A percentile compares a stretch with the other conserved stretches of the same genome.
Evolutionary conservation across 2,888 invertebrate species (phyloP).

Genomic region (Ormia ochracea): DNA sequence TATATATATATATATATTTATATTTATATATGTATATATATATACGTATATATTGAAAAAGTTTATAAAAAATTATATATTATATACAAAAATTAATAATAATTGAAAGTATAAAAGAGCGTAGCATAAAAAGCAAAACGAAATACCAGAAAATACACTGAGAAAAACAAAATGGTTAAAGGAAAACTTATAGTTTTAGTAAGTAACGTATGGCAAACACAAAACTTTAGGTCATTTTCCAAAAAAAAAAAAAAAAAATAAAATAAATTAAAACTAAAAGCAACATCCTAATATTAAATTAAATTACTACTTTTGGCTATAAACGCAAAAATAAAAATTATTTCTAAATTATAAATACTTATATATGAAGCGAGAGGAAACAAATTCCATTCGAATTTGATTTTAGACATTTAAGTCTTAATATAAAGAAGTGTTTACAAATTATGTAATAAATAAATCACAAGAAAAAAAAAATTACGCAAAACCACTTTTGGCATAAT

Average conservation of each 20-base stretch:
- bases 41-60: not conserved
- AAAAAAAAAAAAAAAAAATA: conserved; percentile 29
- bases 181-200: conserved; percentile 42
- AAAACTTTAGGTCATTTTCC: conserved; percentile 54
- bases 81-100: conserved; percentile 21
- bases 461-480: conserved; percentile 12
- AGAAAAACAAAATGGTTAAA: conserved; percentile 3
- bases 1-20: conserved; percentile 10
- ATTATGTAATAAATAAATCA: conserved; percentile 44
- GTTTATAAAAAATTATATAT: conserved; percentile 14
- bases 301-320: conserved; percentile 58
- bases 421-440: conserved; percentile 15
- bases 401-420: conserved; percentile 44
- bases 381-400: conserved; percentile 40
- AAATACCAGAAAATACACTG: not conserved
- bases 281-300: conserved; percentile 28
- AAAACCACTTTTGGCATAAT: conserved; percentile 39
- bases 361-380: not conserved
- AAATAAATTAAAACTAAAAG: too few relatives aligned
- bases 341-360: conserved; percentile 59
- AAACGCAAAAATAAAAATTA: conserved; percentile 44
- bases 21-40: not conserved
- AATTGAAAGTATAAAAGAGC: not conserved
- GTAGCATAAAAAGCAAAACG: conserved; percentile 48
- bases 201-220: conserved; percentile 30